These are phyloP conservation scores for Glandiceps talaboti DNA, from an alignment of 53 echinoderm and acorn worm genomes.

Conservation along the genomic window DNA sequence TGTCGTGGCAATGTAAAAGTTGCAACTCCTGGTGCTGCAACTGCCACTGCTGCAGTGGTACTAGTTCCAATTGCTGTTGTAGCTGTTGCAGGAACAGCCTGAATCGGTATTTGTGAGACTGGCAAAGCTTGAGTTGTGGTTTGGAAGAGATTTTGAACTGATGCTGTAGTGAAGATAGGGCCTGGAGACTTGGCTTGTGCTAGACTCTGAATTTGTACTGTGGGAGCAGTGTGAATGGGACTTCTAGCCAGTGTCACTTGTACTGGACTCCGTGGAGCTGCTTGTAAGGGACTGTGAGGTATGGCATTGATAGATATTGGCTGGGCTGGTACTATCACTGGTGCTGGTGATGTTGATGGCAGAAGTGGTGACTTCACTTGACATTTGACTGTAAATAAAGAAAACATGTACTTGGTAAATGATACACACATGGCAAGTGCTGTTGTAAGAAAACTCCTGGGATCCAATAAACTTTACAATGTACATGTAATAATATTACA, in stretches of 20 bases:
- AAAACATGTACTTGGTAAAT: no score
- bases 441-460: no score
- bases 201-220: constrained; percentile 6
- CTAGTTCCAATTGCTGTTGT: constrained; percentile 25
- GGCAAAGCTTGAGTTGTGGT: not conserved
- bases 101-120: not conserved
- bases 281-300: constrained; percentile 15
- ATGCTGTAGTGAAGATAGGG: not conserved
- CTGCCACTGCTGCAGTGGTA: constrained; percentile 27
- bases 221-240: constrained; percentile 1
- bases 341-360: constrained; percentile 1
- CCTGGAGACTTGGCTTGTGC: not conserved
- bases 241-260: constrained; percentile 6
- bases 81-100: constrained; percentile 6
- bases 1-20: not conserved
- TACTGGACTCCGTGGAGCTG: constrained; percentile 2
- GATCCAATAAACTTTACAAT: no score
- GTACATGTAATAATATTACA: no score
- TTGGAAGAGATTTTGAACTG: not conserved
- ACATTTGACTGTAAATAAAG: not conserved
- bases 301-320: constrained; percentile 19
- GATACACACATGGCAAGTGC: no score
- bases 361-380: constrained; percentile 1
- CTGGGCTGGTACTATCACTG: not conserved
- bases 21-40: constrained; percentile 13